These are phyloP conservation scores for Ceuthmochares aereus DNA, from an alignment of 2,113 vertebrate genomes.

Conservation along the genomic window DNA sequence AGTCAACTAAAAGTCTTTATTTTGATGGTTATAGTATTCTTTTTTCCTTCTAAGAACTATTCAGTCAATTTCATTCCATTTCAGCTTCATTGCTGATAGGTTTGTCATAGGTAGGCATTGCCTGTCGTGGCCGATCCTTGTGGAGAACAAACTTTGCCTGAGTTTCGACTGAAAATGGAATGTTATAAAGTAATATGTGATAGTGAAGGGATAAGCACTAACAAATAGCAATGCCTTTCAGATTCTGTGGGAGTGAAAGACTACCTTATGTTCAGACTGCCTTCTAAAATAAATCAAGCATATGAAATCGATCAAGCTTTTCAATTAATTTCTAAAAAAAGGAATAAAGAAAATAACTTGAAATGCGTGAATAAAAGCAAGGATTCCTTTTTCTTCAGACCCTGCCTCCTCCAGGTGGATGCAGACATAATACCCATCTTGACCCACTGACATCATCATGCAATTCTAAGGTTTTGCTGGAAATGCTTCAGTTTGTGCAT, in stretches of 20 bases:
- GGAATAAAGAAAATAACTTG: neutral
- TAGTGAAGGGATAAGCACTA: neutral
- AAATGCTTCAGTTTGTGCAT: neutral
- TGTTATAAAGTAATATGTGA: neutral
- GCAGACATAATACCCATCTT: neutral
- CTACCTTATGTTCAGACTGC: neutral
- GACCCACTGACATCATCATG: neutral
- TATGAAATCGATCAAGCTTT: neutral
- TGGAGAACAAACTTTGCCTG: neutral
- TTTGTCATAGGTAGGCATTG: neutral
- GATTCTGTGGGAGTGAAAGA: neutral
- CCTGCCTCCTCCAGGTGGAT: neutral
- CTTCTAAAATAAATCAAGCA: neutral
- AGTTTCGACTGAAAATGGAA: neutral
- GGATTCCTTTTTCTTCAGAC: neutral
- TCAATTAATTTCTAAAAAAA: neutral
- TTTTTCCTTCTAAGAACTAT: neutral
- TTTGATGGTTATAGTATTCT: neutral
- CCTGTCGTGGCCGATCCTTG: neutral
- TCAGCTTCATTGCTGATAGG: neutral
- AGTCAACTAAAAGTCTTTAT: neutral
- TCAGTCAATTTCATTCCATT: neutral
- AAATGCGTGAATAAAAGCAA: neutral
- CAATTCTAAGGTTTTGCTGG: neutral
- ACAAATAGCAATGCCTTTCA: neutral